phyloP scores from a whole-genome alignment of 2,113 vertebrate genomes.

The Sebastes fasciatus region DNA sequence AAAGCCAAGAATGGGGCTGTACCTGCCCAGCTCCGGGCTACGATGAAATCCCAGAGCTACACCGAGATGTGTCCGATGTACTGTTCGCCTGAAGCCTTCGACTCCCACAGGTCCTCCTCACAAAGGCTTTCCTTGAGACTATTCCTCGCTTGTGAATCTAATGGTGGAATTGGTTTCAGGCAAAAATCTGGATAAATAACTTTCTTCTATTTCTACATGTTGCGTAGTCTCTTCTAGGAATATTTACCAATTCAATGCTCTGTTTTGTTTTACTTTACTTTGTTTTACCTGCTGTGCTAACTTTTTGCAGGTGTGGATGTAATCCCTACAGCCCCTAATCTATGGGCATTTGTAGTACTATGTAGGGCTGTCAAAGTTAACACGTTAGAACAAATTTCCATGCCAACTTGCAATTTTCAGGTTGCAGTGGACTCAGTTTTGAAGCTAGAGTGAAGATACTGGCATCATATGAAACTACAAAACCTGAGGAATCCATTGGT shows the following conservation, averaged over 20 bases:
- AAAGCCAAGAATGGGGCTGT: background rate
- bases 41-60: background rate
- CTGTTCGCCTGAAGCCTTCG: slow-evolving; percentile 2
- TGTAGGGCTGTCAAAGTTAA: too few relatives aligned
- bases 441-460: too few relatives aligned
- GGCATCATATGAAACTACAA: too few relatives aligned
- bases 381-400: too few relatives aligned
- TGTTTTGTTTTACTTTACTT: background rate
- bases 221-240: background rate
- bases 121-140: background rate
- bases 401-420: too few relatives aligned
- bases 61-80: background rate
- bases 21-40: background rate
- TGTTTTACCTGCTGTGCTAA: background rate
- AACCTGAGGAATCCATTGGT: too few relatives aligned
- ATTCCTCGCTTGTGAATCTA: background rate
- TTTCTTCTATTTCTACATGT: background rate
- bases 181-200: background rate
- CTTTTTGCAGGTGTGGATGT: background rate
- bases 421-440: too few relatives aligned
- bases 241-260: background rate
- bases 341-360: too few relatives aligned
- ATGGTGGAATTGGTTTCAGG: background rate
- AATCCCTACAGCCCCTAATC: background rate
- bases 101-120: background rate